Base-by-base conservation (phyloP, 2,888 invertebrate species). In the Meteorus colon region DNA sequence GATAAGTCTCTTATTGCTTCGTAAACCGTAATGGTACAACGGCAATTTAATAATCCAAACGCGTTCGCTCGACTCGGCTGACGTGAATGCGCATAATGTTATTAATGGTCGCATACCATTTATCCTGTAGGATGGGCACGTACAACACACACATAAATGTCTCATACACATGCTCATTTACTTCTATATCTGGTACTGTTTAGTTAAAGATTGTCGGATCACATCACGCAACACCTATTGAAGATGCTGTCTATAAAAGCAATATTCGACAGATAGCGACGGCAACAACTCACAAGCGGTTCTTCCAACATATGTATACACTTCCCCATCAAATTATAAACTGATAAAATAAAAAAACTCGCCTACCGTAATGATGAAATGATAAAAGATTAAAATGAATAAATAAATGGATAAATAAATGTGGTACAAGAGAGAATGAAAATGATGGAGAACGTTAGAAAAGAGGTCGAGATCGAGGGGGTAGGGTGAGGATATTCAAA, bases 1-100 rank as follows among this genome's bases (percentile, higher is more conserved):
- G 82, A 84, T 84, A 84, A 81, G 82, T 82, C 84, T 84, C 84
- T 86, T 84, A 85, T 85, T 85, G 83, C 84, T 82, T 82, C 81
- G 83, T 85, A 84, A 84, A 85, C 82, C 82, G 83, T 85, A 84
- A 84, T 85, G 82, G 83, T 83, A 83, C 84, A 83, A 83, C 82
- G 74, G 84, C 85, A 81, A 85, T 85, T 85, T 84, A 86, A 86
- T 86, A 86, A 86, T 85, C 84, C 80, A 79, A 76, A 81, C 82
- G 83, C 84, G 82, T 81, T 83, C 84, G 81, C 82, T 84, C 84
- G 59, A 67, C 67, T 73, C 82, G 82, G 80, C 82, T 82, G 84
- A 84, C 83, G 82, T 80, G 79, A 80, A 81, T 82, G 82, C 82
- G 83, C 84, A 82, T 85, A 84, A 85, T 85, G 84, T 85, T 85